Evolutionary conservation across 2,113 vertebrate species (phyloP).

Genomic region (Sylvilagus bachmani): DNA sequence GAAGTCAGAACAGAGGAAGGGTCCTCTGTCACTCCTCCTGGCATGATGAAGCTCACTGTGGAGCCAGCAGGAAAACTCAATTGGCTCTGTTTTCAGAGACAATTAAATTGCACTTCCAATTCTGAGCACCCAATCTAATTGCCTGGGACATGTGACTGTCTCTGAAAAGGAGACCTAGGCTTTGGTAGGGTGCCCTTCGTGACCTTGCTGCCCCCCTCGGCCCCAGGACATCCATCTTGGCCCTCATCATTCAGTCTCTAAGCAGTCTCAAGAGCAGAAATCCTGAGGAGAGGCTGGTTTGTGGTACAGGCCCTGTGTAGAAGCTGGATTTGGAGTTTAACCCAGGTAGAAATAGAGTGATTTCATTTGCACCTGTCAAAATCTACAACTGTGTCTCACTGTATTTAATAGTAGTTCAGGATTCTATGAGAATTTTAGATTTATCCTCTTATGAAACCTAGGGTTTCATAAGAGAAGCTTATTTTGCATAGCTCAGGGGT

Average conservation of each 20-base stretch:
- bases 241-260: neutral
- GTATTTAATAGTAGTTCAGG: neutral
- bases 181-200: neutral
- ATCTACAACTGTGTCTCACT: neutral
- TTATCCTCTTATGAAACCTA: conserved; percentile 23
- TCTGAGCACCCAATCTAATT: neutral
- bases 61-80: neutral
- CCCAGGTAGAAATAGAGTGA: neutral
- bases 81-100: neutral
- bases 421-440: neutral
- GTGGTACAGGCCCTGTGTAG: neutral
- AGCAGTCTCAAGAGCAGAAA: neutral
- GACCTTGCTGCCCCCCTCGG: neutral
- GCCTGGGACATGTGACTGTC: neutral
- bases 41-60: neutral
- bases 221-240: neutral
- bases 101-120: conserved; percentile 47
- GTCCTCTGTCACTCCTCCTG: neutral
- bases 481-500: conserved; percentile 24
- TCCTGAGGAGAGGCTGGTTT: neutral
- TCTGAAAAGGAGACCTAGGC: neutral
- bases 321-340: neutral
- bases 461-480: neutral
- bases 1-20: neutral
- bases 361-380: neutral